A percentile compares a stretch with the other conserved stretches of the same genome.
These are phyloP conservation scores for Aphelocoma californica DNA, from an alignment of 2,797 vertebrate genomes.

Conservation along the genomic window DNA sequence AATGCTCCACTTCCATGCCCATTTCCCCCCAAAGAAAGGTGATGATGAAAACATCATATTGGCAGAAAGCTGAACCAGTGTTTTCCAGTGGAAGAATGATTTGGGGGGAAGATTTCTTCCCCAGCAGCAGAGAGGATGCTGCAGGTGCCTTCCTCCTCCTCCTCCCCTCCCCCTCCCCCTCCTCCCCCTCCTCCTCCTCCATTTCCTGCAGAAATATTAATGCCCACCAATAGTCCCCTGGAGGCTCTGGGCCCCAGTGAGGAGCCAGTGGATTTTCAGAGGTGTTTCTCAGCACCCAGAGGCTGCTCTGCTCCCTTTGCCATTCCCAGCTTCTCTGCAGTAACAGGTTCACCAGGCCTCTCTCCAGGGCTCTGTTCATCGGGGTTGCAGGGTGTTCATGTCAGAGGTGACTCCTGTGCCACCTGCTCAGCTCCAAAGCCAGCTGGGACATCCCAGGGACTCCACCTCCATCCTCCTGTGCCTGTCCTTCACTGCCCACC, in stretches of 20 bases:
- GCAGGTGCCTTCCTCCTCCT: not conserved
- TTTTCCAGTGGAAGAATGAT: not conserved
- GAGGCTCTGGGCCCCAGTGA: not conserved
- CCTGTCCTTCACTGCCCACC: not conserved
- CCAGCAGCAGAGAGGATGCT: not conserved
- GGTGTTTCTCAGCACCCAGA: not conserved
- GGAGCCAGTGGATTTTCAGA: not conserved
- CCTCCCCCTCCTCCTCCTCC: not conserved
- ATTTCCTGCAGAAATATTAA: not conserved
- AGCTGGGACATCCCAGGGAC: not conserved
- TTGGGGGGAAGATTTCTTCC: not conserved
- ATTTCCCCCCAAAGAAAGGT: not conserved
- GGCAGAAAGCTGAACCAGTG: not conserved
- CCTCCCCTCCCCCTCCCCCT: not conserved
- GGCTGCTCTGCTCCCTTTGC: not conserved
- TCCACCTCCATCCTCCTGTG: accelerated
- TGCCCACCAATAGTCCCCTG: not conserved
- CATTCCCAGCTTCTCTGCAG: not conserved
- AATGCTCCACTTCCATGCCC: not conserved
- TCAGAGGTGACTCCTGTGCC: accelerated
- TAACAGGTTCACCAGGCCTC: not conserved
- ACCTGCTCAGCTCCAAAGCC: not conserved
- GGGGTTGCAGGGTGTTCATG: not conserved
- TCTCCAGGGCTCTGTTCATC: not conserved
- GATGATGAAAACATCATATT: not conserved